These are phyloP conservation scores for Rhincodon typus DNA, from an alignment of 2,797 vertebrate species.

Conservation along the genomic window DNA sequence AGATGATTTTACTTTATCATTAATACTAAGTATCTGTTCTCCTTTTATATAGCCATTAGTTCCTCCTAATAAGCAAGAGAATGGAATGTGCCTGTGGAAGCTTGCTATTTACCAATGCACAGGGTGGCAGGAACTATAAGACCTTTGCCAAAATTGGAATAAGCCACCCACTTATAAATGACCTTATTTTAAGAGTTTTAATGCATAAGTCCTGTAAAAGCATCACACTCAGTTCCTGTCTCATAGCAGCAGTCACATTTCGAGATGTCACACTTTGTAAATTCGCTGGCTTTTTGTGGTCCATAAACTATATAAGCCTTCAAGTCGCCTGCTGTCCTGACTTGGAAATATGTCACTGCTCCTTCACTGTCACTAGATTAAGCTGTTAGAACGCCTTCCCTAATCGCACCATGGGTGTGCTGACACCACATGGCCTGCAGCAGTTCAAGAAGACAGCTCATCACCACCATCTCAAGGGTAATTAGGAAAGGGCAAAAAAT, in stretches of 20 bases:
- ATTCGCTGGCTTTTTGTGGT: not conserved
- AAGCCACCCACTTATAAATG: not conserved
- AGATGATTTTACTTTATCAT: not conserved
- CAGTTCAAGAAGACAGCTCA: not conserved
- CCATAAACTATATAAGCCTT: not conserved
- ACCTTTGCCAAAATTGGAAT: not conserved
- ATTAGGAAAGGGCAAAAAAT: no score
- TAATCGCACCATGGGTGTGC: not conserved
- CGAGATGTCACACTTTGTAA: not conserved
- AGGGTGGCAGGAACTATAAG: not conserved
- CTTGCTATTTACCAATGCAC: not conserved
- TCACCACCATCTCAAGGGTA: no score
- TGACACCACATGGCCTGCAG: not conserved
- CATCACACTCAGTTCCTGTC: not conserved
- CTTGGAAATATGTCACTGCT: not conserved
- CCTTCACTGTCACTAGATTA: not conserved
- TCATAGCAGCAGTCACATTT: not conserved
- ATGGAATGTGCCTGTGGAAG: not conserved
- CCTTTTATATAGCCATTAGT: not conserved
- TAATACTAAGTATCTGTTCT: not conserved
- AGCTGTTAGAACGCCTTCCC: not conserved
- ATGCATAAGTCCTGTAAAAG: not conserved
- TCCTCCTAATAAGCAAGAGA: not conserved
- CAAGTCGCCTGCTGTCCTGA: not conserved
- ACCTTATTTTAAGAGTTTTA: not conserved